phyloP scores from a whole-genome alignment of 92 coral and sea anemone species.

The Plumapathes pennacea region DNA sequence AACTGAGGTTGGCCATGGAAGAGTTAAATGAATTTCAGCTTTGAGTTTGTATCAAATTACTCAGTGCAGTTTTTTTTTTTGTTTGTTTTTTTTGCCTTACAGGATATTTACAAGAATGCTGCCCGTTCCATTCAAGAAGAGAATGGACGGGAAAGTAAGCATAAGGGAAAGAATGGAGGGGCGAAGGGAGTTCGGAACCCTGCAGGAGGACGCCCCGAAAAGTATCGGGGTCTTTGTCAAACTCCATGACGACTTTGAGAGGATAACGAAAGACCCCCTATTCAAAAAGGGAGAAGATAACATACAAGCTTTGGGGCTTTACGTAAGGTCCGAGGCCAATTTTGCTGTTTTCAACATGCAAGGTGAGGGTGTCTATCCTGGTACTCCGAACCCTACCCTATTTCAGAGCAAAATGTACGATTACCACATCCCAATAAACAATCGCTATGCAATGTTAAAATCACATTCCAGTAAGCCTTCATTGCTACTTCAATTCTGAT shows the following conservation, averaged over 20 bases:
- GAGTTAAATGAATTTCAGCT: too few relatives aligned
- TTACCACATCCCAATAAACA: too few relatives aligned
- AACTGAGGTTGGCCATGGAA: too few relatives aligned
- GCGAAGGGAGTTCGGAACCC: neutral
- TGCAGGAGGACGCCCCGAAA: neutral
- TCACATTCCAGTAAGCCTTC: too few relatives aligned
- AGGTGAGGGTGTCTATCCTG: too few relatives aligned
- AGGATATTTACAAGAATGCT: slow-evolving; percentile 10
- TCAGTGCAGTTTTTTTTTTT: too few relatives aligned
- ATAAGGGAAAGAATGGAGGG: slow-evolving; percentile 4
- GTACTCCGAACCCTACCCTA: too few relatives aligned
- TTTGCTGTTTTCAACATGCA: slow-evolving; percentile 1
- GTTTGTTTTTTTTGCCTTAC: too few relatives aligned
- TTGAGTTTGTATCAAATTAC: too few relatives aligned
- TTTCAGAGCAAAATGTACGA: too few relatives aligned
- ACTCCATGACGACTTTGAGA: neutral
- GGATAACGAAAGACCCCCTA: neutral
- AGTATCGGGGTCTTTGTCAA: neutral
- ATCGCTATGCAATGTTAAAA: too few relatives aligned
- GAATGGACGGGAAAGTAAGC: neutral
- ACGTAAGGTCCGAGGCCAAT: slow-evolving; percentile 1
- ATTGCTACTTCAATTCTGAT: too few relatives aligned
- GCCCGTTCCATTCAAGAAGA: slow-evolving; percentile 1
- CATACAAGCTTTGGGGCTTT: neutral
- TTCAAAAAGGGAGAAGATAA: neutral